Evolutionary conservation across 2,888 invertebrate genomes (phyloP).

Genomic region (Dascillus cervinus): DNA sequence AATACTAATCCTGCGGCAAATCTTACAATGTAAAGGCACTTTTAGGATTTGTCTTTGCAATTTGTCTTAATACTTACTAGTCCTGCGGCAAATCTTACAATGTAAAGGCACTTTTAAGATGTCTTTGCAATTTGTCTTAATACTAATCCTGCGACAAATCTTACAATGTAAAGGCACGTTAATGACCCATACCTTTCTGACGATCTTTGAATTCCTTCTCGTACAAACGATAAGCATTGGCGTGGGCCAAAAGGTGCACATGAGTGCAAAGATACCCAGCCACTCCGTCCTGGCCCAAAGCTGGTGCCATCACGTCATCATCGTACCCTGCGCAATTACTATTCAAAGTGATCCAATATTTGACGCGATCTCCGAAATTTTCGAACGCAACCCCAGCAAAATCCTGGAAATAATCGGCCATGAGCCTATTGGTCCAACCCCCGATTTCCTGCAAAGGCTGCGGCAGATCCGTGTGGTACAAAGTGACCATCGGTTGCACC

Average conservation of each 20-base stretch:
- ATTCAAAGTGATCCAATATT: slow-evolving; percentile 49
- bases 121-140: too few species aligned
- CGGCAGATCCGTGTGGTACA: slow-evolving; percentile 62
- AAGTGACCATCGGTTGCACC: slow-evolving; percentile 55
- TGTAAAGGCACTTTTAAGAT: too few species aligned
- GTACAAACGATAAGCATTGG: slow-evolving; percentile 52
- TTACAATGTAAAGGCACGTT: background rate
- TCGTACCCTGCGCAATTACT: slow-evolving; percentile 41
- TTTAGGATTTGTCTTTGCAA: too few species aligned
- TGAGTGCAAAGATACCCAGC: slow-evolving; percentile 55
- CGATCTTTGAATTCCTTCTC: slow-evolving; percentile 41
- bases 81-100: too few species aligned
- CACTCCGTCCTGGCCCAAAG: slow-evolving; percentile 49
- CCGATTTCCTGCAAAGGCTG: slow-evolving; percentile 34
- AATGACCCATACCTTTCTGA: slow-evolving; percentile 23
- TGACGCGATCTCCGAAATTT: slow-evolving; percentile 31
- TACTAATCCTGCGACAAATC: too few species aligned
- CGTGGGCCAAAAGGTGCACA: slow-evolving; percentile 57
- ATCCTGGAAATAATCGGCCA: slow-evolving; percentile 45
- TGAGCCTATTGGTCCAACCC: slow-evolving; percentile 11
- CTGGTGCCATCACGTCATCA: slow-evolving; percentile 42
- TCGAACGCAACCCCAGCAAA: slow-evolving; percentile 47
- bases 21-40: too few species aligned
- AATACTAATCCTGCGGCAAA: too few species aligned
- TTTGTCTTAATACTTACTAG: too few species aligned